Percentiles rank a stretch among this genome's conserved stretches.
phyloP scores from a whole-genome alignment of 2,113 vertebrate species.

The Choloepus hoffmanni region DNA sequence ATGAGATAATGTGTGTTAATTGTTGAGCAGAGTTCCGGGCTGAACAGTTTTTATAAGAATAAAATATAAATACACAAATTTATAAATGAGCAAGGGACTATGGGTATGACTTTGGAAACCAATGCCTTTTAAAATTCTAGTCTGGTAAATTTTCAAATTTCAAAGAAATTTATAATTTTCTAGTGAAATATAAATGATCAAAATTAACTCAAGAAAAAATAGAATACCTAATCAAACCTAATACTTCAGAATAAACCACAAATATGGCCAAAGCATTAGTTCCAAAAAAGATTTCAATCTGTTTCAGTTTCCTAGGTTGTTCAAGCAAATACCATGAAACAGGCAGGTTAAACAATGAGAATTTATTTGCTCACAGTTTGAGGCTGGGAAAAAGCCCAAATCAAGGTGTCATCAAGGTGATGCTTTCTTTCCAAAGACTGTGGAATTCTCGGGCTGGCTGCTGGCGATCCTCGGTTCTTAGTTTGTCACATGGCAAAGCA shows the following conservation, averaged over 20 bases:
- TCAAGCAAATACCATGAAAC: too few species aligned
- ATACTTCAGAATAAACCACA: not conserved
- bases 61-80: slow-evolving; percentile 11
- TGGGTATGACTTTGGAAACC: not conserved
- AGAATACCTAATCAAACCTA: not conserved
- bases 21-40: not conserved
- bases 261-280: not conserved
- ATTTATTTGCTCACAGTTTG: too few species aligned
- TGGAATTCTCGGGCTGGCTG: too few species aligned
- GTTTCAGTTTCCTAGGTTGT: too few species aligned
- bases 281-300: not conserved
- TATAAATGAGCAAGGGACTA: not conserved
- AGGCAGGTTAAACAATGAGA: too few species aligned
- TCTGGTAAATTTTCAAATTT: not conserved
- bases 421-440: too few species aligned
- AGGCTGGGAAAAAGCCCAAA: too few species aligned
- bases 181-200: slow-evolving; percentile 40
- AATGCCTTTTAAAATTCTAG: slow-evolving; percentile 38
- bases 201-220: slow-evolving; percentile 26
- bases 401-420: too few species aligned
- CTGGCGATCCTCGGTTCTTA: too few species aligned
- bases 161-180: slow-evolving; percentile 9
- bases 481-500: too few species aligned
- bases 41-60: not conserved
- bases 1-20: not conserved